A percentile compares a stretch with the other conserved stretches of the same genome.
These are phyloP conservation scores for Cryptoprocta ferox DNA, from an alignment of 2,797 vertebrate genomes.

Conservation along the genomic window DNA sequence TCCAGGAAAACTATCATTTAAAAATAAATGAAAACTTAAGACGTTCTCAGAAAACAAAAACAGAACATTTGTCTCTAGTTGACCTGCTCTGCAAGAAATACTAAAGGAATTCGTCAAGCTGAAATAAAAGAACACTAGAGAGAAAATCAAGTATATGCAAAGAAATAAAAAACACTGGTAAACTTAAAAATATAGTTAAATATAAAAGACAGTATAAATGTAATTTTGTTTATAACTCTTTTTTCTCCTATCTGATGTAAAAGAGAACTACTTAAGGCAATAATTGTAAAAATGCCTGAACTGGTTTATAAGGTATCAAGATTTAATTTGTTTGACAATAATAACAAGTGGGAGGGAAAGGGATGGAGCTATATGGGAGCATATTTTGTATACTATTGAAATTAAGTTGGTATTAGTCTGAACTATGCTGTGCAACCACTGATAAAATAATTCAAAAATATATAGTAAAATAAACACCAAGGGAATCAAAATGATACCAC, in stretches of 20 bases:
- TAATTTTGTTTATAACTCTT: background rate
- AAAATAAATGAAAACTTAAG: conserved; percentile 36
- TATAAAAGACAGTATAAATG: background rate
- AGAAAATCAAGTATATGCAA: background rate
- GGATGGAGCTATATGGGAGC: background rate
- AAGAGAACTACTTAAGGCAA: background rate
- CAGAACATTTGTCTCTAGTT: background rate
- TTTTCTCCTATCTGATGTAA: background rate
- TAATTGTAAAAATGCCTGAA: background rate
- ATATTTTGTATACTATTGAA: background rate
- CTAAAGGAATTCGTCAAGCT: background rate
- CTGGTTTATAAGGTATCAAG: background rate
- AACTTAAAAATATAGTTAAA: background rate
- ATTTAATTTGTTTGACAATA: background rate
- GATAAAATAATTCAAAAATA: background rate
- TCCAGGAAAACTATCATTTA: background rate
- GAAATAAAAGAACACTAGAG: background rate
- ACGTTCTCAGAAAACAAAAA: background rate
- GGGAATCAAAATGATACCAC: background rate
- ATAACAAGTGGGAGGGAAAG: background rate
- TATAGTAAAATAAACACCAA: background rate
- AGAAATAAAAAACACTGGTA: background rate
- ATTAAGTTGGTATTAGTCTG: background rate
- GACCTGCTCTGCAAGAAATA: background rate
- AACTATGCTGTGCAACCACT: background rate